Conservation (phyloP, 2,113 vertebrate species). For the Centropus bengalensis region DNA sequence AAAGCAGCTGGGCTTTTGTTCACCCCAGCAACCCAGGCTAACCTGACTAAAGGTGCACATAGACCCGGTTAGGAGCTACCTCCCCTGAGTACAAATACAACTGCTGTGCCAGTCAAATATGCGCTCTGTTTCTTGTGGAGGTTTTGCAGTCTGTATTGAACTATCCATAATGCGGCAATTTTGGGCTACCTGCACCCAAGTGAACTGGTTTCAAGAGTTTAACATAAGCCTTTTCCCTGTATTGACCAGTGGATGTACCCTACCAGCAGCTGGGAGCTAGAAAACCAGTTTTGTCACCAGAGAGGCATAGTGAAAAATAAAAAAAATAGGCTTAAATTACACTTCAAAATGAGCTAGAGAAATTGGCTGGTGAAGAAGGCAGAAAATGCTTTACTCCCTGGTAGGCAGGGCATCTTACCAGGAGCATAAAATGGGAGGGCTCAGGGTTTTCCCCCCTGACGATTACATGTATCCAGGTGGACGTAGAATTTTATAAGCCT, state of each 20-base stretch:
- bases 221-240: not conserved
- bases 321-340: conserved; percentile 5
- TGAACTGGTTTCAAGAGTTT: not conserved
- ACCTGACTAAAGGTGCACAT: not conserved
- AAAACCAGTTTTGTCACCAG: conserved; percentile 24
- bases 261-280: not conserved
- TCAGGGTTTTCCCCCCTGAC: not conserved
- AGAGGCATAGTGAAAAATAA: not conserved
- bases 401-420: not conserved
- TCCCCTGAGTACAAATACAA: not conserved
- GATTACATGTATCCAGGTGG: not conserved
- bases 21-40: not conserved
- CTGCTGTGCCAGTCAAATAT: not conserved
- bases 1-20: not conserved
- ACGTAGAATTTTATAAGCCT: conserved; percentile 18
- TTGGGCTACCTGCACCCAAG: not conserved
- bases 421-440: not conserved
- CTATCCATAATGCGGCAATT: not conserved
- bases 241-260: not conserved
- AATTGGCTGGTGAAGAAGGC: not conserved
- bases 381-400: not conserved
- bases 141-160: not conserved
- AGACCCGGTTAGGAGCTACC: not conserved
- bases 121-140: not conserved
- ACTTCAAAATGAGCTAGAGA: conserved; percentile 28